Evolutionary conservation across 1,140 invertebrate species (phyloP).

Genomic region (Drosophila punjabiensis): DNA sequence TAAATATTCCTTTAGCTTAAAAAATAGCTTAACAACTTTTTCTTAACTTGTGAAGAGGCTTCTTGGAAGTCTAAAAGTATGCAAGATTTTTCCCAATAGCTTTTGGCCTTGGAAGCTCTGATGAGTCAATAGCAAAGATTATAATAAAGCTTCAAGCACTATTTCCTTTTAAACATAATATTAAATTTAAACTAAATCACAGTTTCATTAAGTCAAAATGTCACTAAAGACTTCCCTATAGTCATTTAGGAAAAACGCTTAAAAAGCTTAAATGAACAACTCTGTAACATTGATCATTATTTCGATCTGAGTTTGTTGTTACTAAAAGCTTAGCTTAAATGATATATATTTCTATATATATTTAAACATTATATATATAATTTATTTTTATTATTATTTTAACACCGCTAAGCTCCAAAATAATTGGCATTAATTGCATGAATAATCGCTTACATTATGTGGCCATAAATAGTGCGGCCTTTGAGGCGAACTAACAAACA

Average conservation of each 20-base stretch:
- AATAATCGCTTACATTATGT: conserved; percentile 33
- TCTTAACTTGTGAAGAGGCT: neutral
- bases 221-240: accelerated
- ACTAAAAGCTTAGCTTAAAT: neutral
- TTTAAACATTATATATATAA: neutral
- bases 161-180: neutral
- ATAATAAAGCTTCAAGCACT: neutral
- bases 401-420: neutral
- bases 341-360: neutral
- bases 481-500: conserved; percentile 15
- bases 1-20: neutral
- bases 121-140: neutral
- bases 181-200: too few species aligned
- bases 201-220: neutral
- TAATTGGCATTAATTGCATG: conserved; percentile 40
- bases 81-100: conserved; percentile 4
- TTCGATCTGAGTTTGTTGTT: neutral
- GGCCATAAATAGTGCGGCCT: conserved; percentile 28
- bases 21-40: neutral
- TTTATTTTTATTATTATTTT: too few species aligned
- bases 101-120: neutral
- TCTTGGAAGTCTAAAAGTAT: conserved; percentile 17
- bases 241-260: neutral
- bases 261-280: neutral
- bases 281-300: neutral